Percentiles rank a stretch among this genome's conserved stretches.
These are phyloP conservation scores for Heliconius erato DNA, from an alignment of 2,888 invertebrate genomes.

Conservation along the genomic window DNA sequence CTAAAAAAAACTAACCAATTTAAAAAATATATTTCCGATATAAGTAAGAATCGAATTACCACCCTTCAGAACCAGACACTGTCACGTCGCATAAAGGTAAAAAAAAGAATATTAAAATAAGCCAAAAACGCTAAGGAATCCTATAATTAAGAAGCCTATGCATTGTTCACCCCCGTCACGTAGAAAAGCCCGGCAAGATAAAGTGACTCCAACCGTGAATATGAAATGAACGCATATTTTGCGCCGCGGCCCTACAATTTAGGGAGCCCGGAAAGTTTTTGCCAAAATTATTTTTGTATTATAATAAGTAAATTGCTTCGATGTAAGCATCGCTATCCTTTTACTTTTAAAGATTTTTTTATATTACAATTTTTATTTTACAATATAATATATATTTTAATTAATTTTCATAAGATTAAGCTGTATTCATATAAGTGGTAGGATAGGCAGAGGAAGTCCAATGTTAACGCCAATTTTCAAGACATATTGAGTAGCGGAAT, in stretches of 20 bases:
- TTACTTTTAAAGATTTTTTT: not conserved
- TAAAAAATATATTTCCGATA: too few relatives aligned
- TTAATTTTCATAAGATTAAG: too few relatives aligned
- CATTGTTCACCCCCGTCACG: constrained; percentile 46
- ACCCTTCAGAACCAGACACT: not conserved
- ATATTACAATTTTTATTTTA: not conserved
- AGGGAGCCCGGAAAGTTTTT: constrained; percentile 5
- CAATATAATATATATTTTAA: not conserved
- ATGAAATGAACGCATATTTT: constrained; percentile 45
- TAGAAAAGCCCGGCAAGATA: constrained; percentile 45
- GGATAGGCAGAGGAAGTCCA: not conserved
- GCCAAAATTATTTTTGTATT: constrained; percentile 25
- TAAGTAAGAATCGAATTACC: not conserved
- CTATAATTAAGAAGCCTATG: constrained; percentile 38
- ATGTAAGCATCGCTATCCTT: not conserved
- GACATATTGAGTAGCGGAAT: not conserved
- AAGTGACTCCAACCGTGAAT: constrained; percentile 47
- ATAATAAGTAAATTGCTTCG: constrained; percentile 3
- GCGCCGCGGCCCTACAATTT: constrained; percentile 29
- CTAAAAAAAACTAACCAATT: not conserved
- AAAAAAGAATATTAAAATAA: not conserved
- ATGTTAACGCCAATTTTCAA: not conserved
- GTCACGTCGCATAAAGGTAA: not conserved
- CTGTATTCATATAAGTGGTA: not conserved
- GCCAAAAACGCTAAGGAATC: constrained; percentile 8